Percentiles rank a stretch among this genome's conserved stretches.
These are phyloP conservation scores for Protaetia brevitarsis DNA, from an alignment of 1,140 invertebrate genomes.

Conservation along the genomic window DNA sequence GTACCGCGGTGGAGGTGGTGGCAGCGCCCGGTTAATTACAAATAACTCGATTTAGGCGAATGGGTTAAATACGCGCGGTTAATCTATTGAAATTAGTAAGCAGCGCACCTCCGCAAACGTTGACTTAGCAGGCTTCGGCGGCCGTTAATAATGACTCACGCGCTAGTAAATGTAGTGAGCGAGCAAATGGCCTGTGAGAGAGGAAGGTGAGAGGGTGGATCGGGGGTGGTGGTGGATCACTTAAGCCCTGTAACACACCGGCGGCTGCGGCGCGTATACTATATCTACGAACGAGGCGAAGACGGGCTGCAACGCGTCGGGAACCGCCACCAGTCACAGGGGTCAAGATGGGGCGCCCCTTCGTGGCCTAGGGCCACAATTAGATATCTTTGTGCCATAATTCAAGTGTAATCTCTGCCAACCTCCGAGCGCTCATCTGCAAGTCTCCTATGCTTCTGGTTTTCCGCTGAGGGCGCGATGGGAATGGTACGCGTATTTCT, in stretches of 20 bases:
- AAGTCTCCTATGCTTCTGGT: constrained; percentile 31
- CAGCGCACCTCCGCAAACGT: constrained; percentile 47
- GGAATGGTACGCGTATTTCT: not conserved
- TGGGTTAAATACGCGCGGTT: constrained; percentile 49
- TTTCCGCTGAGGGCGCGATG: not conserved
- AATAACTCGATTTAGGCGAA: constrained; percentile 50
- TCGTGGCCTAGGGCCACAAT: constrained; percentile 45
- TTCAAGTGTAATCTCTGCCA: constrained; percentile 50
- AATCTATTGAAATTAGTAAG: constrained; percentile 51
- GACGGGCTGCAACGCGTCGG: constrained; percentile 20
- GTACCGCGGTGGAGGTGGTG: not conserved
- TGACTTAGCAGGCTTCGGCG: constrained; percentile 42
- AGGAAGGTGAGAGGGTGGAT: constrained; percentile 23
- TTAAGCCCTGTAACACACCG: too few species aligned
- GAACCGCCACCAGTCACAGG: constrained; percentile 22
- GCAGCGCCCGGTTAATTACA: constrained; percentile 48
- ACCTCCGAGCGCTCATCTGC: constrained; percentile 45
- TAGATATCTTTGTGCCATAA: constrained; percentile 51
- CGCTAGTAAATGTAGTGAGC: constrained; percentile 45
- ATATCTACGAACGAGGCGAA: constrained; percentile 24
- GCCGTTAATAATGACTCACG: constrained; percentile 44
- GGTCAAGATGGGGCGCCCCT: constrained; percentile 44
- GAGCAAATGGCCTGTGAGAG: constrained; percentile 47
- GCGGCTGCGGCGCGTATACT: not conserved
- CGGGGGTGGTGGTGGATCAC: too few species aligned